A percentile compares a stretch with the other conserved stretches of the same genome.
phyloP scores from a whole-genome alignment of 2,888 invertebrate species.

The Prosopocoilus inquinatus region DNA sequence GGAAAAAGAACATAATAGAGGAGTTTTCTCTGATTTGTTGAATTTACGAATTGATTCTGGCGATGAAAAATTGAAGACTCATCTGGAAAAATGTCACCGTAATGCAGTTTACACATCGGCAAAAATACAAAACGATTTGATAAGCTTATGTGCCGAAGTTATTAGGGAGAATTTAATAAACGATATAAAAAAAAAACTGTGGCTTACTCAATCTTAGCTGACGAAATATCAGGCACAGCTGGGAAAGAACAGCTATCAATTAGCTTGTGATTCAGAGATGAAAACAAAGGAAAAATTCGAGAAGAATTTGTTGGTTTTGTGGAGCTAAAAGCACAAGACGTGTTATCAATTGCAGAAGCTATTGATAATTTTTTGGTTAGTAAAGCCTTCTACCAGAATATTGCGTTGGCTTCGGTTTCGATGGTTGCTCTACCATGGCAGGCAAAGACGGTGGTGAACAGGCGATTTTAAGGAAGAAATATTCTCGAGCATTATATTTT shows the following conservation, averaged over 20 bases:
- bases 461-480: slow-evolving; percentile 8
- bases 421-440: slow-evolving; percentile 33
- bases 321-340: slow-evolving; percentile 25
- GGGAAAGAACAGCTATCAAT: too few species aligned
- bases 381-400: not conserved
- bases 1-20: not conserved
- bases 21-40: not conserved
- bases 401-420: slow-evolving; percentile 31
- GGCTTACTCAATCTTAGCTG: too few species aligned
- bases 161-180: too few species aligned
- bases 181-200: too few species aligned
- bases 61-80: too few species aligned
- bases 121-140: too few species aligned
- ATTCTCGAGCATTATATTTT: not conserved
- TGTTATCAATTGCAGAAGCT: slow-evolving; percentile 25
- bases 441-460: slow-evolving; percentile 32
- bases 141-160: too few species aligned
- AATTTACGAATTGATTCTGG: not conserved
- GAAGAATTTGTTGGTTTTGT: slow-evolving; percentile 34
- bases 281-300: not conserved
- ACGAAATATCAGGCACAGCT: too few species aligned
- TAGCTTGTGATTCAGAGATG: not conserved
- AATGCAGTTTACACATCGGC: too few species aligned
- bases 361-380: slow-evolving; percentile 22
- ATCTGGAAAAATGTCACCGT: too few species aligned